Evolutionary conservation across 2,797 vertebrate genomes (phyloP), one percentile per base, ranked within the genome.

Genomic region (Mormyrus hasselquistii): DNA sequence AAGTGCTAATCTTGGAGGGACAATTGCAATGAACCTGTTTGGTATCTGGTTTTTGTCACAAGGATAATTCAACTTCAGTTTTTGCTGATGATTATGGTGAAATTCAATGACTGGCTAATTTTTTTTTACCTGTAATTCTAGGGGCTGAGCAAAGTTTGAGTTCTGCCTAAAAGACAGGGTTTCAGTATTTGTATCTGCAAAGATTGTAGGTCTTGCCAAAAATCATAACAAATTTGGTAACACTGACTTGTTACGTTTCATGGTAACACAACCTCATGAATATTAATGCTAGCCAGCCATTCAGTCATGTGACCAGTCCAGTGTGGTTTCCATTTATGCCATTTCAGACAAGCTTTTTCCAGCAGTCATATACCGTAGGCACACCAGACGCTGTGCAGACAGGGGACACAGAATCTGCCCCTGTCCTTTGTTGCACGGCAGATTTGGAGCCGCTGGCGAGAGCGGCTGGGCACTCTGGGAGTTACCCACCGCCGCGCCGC

Each of bases 401-500:
- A n/a, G 34, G 38, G 38, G 76, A 16, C 19, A 6, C 19, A 34
- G n/a, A 49, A 83, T 83, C 76, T 22, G 44, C 44, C 16, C 44
- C 44, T 49, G 76, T 22, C 41, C n/a, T 82, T 47, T 44, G 76
- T 44, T 19, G 76, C 38, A 8, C 76, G 38, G 22, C 79, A 25
- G 19, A 47, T 50, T 44, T 5, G n/a, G 25, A 55, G 85, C 50
- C 0, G 12, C 57, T 55, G 29, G 52, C 7, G 1, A 57, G 53
- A 57, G 8, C 38, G 87, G 90, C 83, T 38, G 89, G 47, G 89
- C 69, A 91, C 89, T 41, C 87, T 19, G 29, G 89, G 41, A 2
- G 91, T 38, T 87, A 90, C 50, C 92, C 89, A 91, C 89, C 73
- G 88, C 50, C 19, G 41, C 49, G 25, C 69, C 52, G 83, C 86